These are phyloP conservation scores for Ochropleura leucogaster DNA, from an alignment of 2,888 invertebrate genomes.

Conservation along the genomic window DNA sequence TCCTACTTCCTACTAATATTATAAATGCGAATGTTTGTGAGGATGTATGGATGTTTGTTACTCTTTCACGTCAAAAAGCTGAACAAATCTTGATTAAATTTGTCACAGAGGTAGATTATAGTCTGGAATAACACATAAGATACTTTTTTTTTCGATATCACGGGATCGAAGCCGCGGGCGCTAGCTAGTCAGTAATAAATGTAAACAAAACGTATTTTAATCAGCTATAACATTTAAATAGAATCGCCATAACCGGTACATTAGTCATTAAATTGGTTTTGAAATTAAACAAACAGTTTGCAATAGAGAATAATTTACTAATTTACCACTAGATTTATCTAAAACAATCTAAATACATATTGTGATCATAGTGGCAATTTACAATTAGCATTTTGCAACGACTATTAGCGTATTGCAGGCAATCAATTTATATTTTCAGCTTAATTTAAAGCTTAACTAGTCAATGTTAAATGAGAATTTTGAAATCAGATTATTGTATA, in stretches of 20 bases:
- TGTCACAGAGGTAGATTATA: too few relatives aligned
- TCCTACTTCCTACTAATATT: too few relatives aligned
- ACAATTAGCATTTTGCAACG: constrained; percentile 23
- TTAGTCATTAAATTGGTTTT: background rate
- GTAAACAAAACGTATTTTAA: constrained; percentile 14
- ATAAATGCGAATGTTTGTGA: too few relatives aligned
- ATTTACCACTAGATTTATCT: constrained; percentile 16
- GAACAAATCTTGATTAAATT: too few relatives aligned
- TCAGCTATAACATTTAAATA: background rate
- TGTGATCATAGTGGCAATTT: constrained; percentile 6
- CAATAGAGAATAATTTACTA: constrained; percentile 14
- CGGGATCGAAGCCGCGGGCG: too few relatives aligned
- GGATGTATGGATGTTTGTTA: too few relatives aligned
- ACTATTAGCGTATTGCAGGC: constrained; percentile 4
- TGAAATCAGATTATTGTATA: background rate
- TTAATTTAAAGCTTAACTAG: constrained; percentile 3
- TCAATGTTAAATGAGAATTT: constrained; percentile 1
- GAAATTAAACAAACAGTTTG: constrained; percentile 22
- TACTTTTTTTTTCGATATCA: too few relatives aligned
- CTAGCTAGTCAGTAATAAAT: background rate
- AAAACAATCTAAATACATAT: constrained; percentile 28
- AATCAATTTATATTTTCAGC: constrained; percentile 11
- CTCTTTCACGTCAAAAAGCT: too few relatives aligned
- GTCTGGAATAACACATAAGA: too few relatives aligned
- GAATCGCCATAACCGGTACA: background rate